These are phyloP conservation scores for Himalopsyche anomala DNA, from an alignment of 2,888 invertebrate genomes.

Conservation along the genomic window DNA sequence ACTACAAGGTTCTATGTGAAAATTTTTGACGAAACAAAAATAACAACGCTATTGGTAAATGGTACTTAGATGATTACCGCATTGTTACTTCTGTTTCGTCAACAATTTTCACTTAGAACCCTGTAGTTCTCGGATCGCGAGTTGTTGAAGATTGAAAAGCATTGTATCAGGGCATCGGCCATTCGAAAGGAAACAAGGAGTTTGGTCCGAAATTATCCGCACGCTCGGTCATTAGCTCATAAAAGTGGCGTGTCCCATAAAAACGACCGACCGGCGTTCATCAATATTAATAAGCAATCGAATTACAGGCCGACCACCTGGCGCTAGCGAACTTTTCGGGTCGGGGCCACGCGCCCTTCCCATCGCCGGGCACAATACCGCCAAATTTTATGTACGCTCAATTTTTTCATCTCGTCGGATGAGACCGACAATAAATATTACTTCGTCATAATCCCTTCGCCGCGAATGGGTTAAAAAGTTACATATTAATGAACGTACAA, in stretches of 20 bases:
- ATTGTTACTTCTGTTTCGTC: too few relatives aligned
- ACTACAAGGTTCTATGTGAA: too few relatives aligned
- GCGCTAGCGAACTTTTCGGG: slow-evolving; percentile 45
- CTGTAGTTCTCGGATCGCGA: background rate
- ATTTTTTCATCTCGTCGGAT: slow-evolving; percentile 17
- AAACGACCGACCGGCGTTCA: slow-evolving; percentile 61
- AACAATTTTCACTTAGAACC: too few relatives aligned
- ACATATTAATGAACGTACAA: too few relatives aligned
- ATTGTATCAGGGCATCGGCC: slow-evolving; percentile 11
- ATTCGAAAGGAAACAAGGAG: slow-evolving; percentile 57
- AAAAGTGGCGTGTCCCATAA: slow-evolving; percentile 64
- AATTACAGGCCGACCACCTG: slow-evolving; percentile 60
- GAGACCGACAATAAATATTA: background rate
- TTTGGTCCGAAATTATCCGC: slow-evolving; percentile 62
- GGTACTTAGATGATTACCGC: too few relatives aligned
- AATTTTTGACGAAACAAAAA: too few relatives aligned
- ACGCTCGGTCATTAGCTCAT: slow-evolving; percentile 65
- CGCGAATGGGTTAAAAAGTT: background rate
- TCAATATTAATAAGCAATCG: slow-evolving; percentile 66
- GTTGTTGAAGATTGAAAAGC: slow-evolving; percentile 15
- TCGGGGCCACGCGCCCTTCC: slow-evolving; percentile 10
- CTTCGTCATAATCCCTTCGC: background rate
- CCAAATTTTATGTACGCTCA: background rate
- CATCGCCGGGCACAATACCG: background rate
- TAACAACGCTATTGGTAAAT: too few relatives aligned